Percentiles rank a stretch among this genome's conserved stretches.
phyloP scores from a whole-genome alignment of 2,797 vertebrate genomes.

The Sebastes trivittatus region DNA sequence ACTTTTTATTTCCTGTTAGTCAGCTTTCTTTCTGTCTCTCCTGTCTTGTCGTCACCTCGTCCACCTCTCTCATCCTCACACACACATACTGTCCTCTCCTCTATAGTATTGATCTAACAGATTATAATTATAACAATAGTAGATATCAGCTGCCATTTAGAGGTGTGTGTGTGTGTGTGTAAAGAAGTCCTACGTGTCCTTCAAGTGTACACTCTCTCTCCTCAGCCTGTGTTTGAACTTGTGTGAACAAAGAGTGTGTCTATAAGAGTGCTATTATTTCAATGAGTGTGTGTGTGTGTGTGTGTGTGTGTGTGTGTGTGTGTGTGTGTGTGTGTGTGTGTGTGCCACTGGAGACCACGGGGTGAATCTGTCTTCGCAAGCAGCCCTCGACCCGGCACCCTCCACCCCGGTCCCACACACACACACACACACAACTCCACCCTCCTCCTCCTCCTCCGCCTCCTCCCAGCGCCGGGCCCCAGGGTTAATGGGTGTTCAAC shows the following conservation, averaged over 20 bases:
- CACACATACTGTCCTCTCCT: conserved; percentile 68
- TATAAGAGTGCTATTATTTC: conserved; percentile 70
- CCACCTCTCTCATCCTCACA: conserved; percentile 55
- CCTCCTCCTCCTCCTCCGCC: not conserved
- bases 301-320: not conserved
- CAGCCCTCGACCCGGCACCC: conserved; percentile 76
- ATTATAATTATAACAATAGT: conserved; percentile 95
- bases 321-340: no score
- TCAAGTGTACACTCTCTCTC: conserved; percentile 65
- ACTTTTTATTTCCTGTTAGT: conserved; percentile 60
- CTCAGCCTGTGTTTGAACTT: conserved; percentile 58
- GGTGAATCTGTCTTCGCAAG: conserved; percentile 90
- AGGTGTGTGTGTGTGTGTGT: conserved; percentile 23
- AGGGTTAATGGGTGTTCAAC: conserved; percentile 99
- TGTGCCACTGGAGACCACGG: conserved; percentile 88
- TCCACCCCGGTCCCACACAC: conserved; percentile 37
- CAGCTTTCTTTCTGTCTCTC: conserved; percentile 50
- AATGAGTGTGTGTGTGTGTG: conserved; percentile 21
- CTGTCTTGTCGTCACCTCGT: conserved; percentile 23
- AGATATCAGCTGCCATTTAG: conserved; percentile 85
- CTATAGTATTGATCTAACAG: conserved; percentile 90
- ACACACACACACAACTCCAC: not conserved
- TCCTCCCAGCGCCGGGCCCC: conserved; percentile 89
- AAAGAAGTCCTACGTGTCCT: conserved; percentile 22
- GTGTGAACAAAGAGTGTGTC: conserved; percentile 49